Percentiles rank a stretch among this genome's conserved stretches.
phyloP scores from a whole-genome alignment of 64 coral and sea anemone species.

The Orbicella faveolata region DNA sequence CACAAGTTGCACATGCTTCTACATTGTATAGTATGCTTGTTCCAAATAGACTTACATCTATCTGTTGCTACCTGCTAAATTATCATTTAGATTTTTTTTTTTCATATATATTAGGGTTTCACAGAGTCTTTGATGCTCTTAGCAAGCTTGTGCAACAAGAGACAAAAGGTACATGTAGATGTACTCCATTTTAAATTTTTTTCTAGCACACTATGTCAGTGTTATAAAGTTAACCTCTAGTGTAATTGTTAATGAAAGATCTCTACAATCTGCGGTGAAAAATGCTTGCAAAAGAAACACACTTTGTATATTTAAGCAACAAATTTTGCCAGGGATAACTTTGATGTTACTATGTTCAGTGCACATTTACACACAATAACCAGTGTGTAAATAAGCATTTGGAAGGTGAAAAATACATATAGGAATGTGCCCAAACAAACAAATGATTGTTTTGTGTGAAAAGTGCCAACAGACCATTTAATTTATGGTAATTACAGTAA shows the following conservation, averaged over 20 bases:
- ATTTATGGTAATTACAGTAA: too few relatives aligned
- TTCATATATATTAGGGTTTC: conserved; percentile 59
- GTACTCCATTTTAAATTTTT: neutral
- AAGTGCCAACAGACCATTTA: too few relatives aligned
- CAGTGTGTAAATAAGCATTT: too few relatives aligned
- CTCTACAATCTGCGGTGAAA: too few relatives aligned
- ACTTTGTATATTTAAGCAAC: too few relatives aligned
- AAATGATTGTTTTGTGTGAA: too few relatives aligned
- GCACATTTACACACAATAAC: too few relatives aligned
- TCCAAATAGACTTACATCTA: neutral
- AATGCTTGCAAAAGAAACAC: too few relatives aligned
- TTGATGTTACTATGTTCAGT: too few relatives aligned
- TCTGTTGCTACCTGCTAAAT: neutral
- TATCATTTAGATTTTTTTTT: neutral
- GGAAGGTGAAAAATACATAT: too few relatives aligned
- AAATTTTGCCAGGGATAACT: too few relatives aligned
- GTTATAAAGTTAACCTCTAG: neutral
- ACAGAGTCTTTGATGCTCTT: conserved; percentile 81
- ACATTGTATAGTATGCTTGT: neutral
- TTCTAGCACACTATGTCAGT: neutral
- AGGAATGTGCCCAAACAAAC: too few relatives aligned
- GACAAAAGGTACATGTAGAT: conserved; percentile 66
- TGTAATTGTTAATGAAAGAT: neutral
- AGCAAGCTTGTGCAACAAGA: conserved; percentile 87
- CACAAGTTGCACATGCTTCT: neutral